Evolutionary conservation across 2,797 vertebrate species (phyloP), one percentile per base, ranked within the genome.

Genomic region (Neoniphon sammara): DNA sequence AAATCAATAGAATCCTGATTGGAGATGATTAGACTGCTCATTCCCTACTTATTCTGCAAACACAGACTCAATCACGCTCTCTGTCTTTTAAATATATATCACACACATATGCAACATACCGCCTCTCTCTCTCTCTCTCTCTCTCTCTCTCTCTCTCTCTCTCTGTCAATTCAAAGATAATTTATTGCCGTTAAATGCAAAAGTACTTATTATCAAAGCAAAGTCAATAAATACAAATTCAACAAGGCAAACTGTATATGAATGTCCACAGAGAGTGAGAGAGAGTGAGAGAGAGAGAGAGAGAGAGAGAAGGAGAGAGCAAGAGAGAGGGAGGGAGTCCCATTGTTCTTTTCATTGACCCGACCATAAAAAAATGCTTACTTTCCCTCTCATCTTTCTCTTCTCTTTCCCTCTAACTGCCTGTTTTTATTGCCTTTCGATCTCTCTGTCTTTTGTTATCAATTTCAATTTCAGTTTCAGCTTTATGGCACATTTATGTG

Each of bases 1-100:
- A 87, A 89, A 90, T 90, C 89, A 91, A 91, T 90, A 87, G 90
- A 84, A 87, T 86, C 85, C 81, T 91, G 90, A 91, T 91, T 92
- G 88, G 84, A 83, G 85, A 87, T 90, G 91, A 91, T 91, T 90
- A 70, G 88, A 73, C 87, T 76, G 72, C 85, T 88, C 86, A 52
- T 81, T 75, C 80, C 64, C 73, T 70, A 82, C 83, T n/a, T n/a
- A n/a, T n/a, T n/a, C n/a, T n/a, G n/a, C n/a, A 53, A 42, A 64
- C 63, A 46, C 11, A 47, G 18, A n/a, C 61, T 23, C 25, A 46
- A 10, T 52, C 20, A 11, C 42, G 49, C 25, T 25, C 25, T 31
- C 55, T 18, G 14, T 31, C 30, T 44, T 47, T 47, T 15, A 34
- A 34, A n/a, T 49, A 23, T 25, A 25, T 14, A 23, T 21, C 8